Conservation (phyloP, 2,797 vertebrate species). For the Melanotaenia maccullochi region DNA sequence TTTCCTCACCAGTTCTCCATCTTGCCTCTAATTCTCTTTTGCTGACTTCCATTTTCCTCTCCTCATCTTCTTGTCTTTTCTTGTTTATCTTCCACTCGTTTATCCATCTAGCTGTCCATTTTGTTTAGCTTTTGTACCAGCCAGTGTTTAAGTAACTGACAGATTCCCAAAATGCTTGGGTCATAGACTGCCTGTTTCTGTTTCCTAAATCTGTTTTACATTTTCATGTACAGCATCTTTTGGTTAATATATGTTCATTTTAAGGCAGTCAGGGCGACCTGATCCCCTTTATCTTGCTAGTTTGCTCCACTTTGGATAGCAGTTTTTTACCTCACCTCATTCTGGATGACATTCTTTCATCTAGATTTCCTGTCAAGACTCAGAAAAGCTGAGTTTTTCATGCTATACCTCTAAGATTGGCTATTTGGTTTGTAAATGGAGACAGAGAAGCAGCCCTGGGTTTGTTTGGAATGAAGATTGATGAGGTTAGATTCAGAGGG, state of each 20-base stretch:
- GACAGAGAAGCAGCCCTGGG: conserved; percentile 32
- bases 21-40: conserved; percentile 26
- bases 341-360: conserved; percentile 55
- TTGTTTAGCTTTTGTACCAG: conserved; percentile 81
- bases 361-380: conserved; percentile 44
- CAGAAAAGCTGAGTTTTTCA: conserved; percentile 33
- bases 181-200: conserved; percentile 84
- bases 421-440: conserved; percentile 67
- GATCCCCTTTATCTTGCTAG: conserved; percentile 45
- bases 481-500: conserved; percentile 54
- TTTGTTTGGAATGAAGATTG: conserved; percentile 63
- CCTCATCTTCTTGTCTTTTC: conserved; percentile 60
- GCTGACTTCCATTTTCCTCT: conserved; percentile 27
- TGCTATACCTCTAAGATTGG: conserved; percentile 58
- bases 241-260: conserved; percentile 22
- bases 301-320: conserved; percentile 57
- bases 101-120: conserved; percentile 82
- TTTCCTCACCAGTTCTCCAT: conserved; percentile 32
- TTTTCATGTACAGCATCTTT: conserved; percentile 59
- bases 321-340: conserved; percentile 64
- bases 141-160: conserved; percentile 79
- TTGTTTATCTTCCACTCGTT: conserved; percentile 46
- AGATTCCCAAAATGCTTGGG: conserved; percentile 79
- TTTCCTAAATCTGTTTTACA: conserved; percentile 83
- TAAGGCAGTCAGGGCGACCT: conserved; percentile 23